Percentiles rank a stretch among this genome's conserved stretches.
phyloP scores from a whole-genome alignment of 2,113 vertebrate species.

The Toxostoma redivivum region DNA sequence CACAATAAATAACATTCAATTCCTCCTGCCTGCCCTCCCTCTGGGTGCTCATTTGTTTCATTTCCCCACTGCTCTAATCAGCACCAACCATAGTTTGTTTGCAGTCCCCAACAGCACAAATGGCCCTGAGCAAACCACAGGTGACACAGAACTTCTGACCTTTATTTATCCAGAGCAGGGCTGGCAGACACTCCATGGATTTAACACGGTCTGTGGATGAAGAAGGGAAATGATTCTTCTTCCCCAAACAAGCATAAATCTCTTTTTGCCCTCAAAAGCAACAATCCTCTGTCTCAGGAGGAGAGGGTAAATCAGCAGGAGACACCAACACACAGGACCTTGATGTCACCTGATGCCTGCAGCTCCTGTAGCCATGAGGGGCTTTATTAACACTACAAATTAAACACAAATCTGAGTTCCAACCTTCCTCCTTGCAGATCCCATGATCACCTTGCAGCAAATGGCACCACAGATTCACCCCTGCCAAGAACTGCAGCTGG shows the following conservation, averaged over 20 bases:
- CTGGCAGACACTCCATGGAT: background rate
- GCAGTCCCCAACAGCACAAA: background rate
- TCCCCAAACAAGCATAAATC: background rate
- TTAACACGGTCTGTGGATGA: rapidly evolving
- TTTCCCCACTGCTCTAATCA: background rate
- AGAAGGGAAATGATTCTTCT: background rate
- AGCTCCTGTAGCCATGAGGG: background rate
- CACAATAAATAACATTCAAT: background rate
- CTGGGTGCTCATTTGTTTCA: background rate
- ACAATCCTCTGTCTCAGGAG: background rate
- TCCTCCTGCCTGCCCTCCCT: background rate
- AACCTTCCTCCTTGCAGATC: background rate
- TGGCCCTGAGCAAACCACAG: background rate
- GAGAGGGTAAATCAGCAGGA: background rate
- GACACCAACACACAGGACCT: background rate
- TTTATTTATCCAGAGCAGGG: rapidly evolving
- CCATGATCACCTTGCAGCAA: background rate
- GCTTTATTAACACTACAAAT: background rate
- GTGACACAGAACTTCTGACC: background rate
- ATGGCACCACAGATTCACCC: background rate
- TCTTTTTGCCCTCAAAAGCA: background rate
- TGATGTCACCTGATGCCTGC: background rate
- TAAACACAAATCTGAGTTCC: background rate
- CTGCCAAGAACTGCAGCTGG: background rate
- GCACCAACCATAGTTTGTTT: background rate